Evolutionary conservation across 2,888 invertebrate genomes (phyloP).

Genomic region (Megamerina dolium): DNA sequence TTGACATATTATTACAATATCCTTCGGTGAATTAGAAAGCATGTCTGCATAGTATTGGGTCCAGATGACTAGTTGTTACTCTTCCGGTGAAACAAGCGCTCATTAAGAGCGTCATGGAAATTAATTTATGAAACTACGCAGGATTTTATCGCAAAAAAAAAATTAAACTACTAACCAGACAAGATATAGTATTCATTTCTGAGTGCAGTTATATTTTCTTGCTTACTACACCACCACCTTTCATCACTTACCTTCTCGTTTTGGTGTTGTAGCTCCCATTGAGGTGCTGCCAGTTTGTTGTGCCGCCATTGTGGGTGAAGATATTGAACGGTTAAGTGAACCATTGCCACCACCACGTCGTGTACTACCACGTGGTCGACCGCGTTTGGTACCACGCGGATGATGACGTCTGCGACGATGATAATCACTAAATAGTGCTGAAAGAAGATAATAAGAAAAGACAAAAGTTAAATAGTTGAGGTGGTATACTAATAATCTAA

Average conservation of each 20-base stretch:
- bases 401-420: conserved; percentile 45
- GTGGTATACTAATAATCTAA: not conserved
- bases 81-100: too few relatives aligned
- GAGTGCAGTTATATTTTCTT: too few relatives aligned
- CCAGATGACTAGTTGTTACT: too few relatives aligned
- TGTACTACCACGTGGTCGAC: conserved; percentile 70
- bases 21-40: too few relatives aligned
- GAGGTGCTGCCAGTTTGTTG: conserved; percentile 18
- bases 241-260: conserved; percentile 20
- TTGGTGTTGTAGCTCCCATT: conserved; percentile 12
- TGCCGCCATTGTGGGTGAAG: conserved; percentile 23
- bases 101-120: too few relatives aligned
- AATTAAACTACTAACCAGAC: too few relatives aligned
- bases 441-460: conserved; percentile 17
- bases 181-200: too few relatives aligned
- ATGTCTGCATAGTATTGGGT: too few relatives aligned
- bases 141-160: too few relatives aligned
- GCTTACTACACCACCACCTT: too few relatives aligned
- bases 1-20: too few relatives aligned
- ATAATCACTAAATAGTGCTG: conserved; percentile 43
- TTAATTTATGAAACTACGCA: too few relatives aligned
- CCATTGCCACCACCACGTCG: conserved; percentile 56
- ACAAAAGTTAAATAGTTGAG: conserved; percentile 10
- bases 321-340: conserved; percentile 36
- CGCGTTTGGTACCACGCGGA: conserved; percentile 61